phyloP scores from a whole-genome alignment of 2,888 invertebrate species.

The Oeneis ivallda region DNA sequence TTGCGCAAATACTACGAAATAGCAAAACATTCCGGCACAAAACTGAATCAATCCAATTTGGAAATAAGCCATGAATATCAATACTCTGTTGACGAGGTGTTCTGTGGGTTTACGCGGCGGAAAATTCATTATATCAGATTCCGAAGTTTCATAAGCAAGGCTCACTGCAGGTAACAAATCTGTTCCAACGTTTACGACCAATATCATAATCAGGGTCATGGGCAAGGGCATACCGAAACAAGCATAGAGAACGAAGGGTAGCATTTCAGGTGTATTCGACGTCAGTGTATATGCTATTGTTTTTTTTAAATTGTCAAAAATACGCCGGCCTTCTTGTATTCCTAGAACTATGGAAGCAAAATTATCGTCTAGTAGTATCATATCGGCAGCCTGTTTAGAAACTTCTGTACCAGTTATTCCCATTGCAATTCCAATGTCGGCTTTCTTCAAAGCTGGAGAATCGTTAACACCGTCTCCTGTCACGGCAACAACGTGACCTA shows the following conservation, averaged over 20 bases:
- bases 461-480: conserved; percentile 96
- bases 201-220: conserved; percentile 79
- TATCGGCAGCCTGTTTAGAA: conserved; percentile 94
- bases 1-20: conserved; percentile 89
- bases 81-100: conserved; percentile 77
- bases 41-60: conserved; percentile 94
- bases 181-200: conserved; percentile 90
- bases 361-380: conserved; percentile 94
- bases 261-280: conserved; percentile 92
- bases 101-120: conserved; percentile 80
- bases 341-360: conserved; percentile 94
- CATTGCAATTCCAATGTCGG: conserved; percentile 92
- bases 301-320: conserved; percentile 93
- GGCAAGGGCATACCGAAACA: conserved; percentile 88
- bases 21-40: conserved; percentile 89
- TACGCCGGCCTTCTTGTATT: conserved; percentile 89
- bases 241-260: conserved; percentile 90
- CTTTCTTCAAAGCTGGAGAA: conserved; percentile 92
- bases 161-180: conserved; percentile 90
- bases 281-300: conserved; percentile 92
- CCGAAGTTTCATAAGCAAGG: conserved; percentile 88
- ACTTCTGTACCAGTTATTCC: conserved; percentile 89
- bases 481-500: conserved; percentile 91
- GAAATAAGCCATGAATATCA: conserved; percentile 91
- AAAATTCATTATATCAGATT: conserved; percentile 87